A percentile compares a stretch with the other conserved stretches of the same genome.
These are phyloP conservation scores for Tangara arthus DNA, from an alignment of 2,797 vertebrate genomes.

Conservation along the genomic window DNA sequence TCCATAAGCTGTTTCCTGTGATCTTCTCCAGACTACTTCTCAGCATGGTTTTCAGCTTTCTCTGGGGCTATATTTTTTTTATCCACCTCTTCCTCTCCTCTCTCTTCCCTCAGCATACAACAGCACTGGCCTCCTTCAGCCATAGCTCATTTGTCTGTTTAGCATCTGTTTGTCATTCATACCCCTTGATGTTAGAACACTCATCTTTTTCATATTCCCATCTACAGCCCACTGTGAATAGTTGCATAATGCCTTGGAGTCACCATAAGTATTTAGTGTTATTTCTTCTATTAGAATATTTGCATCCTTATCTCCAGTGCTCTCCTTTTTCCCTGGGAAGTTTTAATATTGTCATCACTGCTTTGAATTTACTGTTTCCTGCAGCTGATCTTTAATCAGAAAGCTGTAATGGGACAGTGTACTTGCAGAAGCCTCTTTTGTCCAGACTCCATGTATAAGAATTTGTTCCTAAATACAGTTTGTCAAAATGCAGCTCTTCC, in stretches of 20 bases:
- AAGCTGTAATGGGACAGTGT: neutral
- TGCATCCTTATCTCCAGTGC: conserved; percentile 28
- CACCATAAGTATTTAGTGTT: neutral
- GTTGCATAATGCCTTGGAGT: conserved; percentile 21
- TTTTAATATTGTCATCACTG: conserved; percentile 28
- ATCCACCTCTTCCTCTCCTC: conserved; percentile 68
- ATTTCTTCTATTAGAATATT: conserved; percentile 28
- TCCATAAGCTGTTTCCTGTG: conserved; percentile 53
- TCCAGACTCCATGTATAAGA: neutral
- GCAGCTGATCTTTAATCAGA: conserved; percentile 49
- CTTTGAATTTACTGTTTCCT: conserved; percentile 52
- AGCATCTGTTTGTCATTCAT: conserved; percentile 72
- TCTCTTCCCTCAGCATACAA: conserved; percentile 31
- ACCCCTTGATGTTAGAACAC: conserved; percentile 67
- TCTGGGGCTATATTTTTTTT: conserved; percentile 58
- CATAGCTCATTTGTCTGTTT: conserved; percentile 70
- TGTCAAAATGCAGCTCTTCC: neutral
- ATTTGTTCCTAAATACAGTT: neutral
- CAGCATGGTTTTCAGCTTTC: conserved; percentile 58
- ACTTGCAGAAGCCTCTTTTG: neutral
- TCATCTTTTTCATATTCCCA: conserved; percentile 71
- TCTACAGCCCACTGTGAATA: conserved; percentile 55
- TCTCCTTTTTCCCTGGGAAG: neutral
- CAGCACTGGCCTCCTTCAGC: conserved; percentile 63
- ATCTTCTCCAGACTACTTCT: conserved; percentile 59